phyloP scores from a whole-genome alignment of 2,888 invertebrate species.

The Peribatodes rhomboidaria region DNA sequence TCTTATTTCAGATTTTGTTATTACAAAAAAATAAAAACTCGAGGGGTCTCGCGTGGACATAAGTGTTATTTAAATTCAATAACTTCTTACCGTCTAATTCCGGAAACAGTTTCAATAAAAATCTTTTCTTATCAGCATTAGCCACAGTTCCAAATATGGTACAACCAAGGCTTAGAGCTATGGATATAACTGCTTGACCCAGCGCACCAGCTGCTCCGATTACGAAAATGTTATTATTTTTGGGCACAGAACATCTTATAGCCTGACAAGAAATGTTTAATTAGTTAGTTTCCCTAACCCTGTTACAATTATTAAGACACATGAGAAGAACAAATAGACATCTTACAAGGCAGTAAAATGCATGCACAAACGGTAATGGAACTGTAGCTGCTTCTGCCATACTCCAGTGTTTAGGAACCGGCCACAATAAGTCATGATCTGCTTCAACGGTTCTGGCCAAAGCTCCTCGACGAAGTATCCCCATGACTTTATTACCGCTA shows the following conservation, averaged over 20 bases:
- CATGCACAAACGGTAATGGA: slow-evolving; percentile 89
- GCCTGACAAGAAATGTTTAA: slow-evolving; percentile 31
- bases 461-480: slow-evolving; percentile 78
- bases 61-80: neutral
- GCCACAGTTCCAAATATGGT: slow-evolving; percentile 39
- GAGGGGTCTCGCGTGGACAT: no score
- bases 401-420: slow-evolving; percentile 88
- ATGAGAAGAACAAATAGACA: neutral
- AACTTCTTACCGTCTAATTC: slow-evolving; percentile 13
- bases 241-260: slow-evolving; percentile 5
- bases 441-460: slow-evolving; percentile 83
- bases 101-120: slow-evolving; percentile 25
- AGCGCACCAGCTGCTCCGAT: slow-evolving; percentile 38
- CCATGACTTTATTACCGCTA: slow-evolving; percentile 85
- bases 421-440: slow-evolving; percentile 82
- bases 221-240: slow-evolving; percentile 28
- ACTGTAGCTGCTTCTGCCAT: slow-evolving; percentile 89
- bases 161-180: slow-evolving; percentile 34
- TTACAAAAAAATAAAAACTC: no score
- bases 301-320: neutral
- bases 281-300: neutral
- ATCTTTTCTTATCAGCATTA: slow-evolving; percentile 31
- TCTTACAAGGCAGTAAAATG: slow-evolving; percentile 56
- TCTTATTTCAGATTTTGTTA: no score
- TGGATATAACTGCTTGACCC: slow-evolving; percentile 42